Evolutionary conservation across 2,113 vertebrate genomes (phyloP).

Genomic region (Erythrocercus mccallii): DNA sequence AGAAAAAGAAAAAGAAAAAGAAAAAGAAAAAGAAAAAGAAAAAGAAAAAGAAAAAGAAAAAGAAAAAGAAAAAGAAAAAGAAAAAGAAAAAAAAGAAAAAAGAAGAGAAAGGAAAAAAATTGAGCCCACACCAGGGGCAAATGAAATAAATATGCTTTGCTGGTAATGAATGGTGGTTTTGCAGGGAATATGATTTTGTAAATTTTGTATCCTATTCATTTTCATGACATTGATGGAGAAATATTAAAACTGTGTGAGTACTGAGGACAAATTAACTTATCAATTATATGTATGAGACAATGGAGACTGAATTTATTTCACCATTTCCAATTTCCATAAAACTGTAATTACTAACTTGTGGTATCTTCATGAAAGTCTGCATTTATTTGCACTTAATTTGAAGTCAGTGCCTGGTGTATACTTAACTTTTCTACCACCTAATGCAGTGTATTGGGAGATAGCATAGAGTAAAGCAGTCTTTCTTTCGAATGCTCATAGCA

Average conservation of each 20-base stretch:
- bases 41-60: fast-evolving
- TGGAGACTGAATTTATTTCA: constrained; percentile 72
- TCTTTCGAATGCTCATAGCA: background rate
- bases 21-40: fast-evolving
- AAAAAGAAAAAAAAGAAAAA: background rate
- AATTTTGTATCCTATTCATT: constrained; percentile 80
- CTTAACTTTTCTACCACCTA: constrained; percentile 49
- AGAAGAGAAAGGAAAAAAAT: background rate
- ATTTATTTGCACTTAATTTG: constrained; percentile 73
- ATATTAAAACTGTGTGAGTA: constrained; percentile 71
- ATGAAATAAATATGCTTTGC: constrained; percentile 80
- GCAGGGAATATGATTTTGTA: constrained; percentile 70
- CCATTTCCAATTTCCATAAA: constrained; percentile 73
- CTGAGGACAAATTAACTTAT: constrained; percentile 82
- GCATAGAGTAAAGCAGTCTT: constrained; percentile 36
- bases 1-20: background rate
- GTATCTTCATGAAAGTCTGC: constrained; percentile 72
- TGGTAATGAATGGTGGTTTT: constrained; percentile 63
- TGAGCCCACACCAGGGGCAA: constrained; percentile 72
- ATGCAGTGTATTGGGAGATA: background rate
- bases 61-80: background rate
- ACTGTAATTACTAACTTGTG: constrained; percentile 66
- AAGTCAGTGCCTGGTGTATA: constrained; percentile 58
- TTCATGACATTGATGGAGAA: constrained; percentile 74
- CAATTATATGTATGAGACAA: constrained; percentile 71